Conservation (phyloP, 2,888 invertebrate genomes). For the Caenorhabditis auriculariae region DNA sequence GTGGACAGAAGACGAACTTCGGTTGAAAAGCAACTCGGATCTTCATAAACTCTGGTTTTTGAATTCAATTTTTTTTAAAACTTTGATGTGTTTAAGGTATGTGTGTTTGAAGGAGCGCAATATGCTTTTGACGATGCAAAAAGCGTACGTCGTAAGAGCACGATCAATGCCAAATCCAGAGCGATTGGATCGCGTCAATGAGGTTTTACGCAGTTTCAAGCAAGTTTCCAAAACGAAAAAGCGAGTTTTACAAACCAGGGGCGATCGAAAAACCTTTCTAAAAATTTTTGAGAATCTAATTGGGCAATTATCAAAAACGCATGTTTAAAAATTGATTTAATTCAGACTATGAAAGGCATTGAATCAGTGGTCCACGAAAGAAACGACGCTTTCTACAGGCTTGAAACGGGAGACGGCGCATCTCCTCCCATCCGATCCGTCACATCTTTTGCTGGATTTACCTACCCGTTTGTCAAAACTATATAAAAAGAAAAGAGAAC, state of each 20-base stretch:
- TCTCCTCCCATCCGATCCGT: conserved; percentile 48
- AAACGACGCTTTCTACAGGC: conserved; percentile 81
- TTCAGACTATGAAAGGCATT: conserved; percentile 83
- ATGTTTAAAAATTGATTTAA: no score
- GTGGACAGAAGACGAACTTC: conserved; percentile 85
- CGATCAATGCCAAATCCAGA: conserved; percentile 59
- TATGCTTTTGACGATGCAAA: conserved; percentile 91
- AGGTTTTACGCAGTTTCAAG: conserved; percentile 23
- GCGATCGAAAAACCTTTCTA: no score
- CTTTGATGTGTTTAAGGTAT: conserved; percentile 69
- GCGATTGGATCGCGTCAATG: conserved; percentile 56
- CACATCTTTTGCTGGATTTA: conserved; percentile 60
- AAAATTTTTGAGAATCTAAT: no score
- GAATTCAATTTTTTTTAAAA: conserved; percentile 6
- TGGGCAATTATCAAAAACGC: no score
- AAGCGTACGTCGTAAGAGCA: conserved; percentile 70
- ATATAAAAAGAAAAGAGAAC: background rate
- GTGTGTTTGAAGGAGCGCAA: conserved; percentile 90
- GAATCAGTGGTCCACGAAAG: conserved; percentile 87
- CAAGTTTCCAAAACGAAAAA: background rate
- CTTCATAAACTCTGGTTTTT: conserved; percentile 90
- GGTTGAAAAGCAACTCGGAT: conserved; percentile 91
- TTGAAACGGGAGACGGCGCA: conserved; percentile 83
- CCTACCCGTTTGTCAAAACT: conserved; percentile 21
- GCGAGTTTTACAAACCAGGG: background rate